phyloP scores from a whole-genome alignment of 1,140 invertebrate genomes.

The Eumaeus atala region DNA sequence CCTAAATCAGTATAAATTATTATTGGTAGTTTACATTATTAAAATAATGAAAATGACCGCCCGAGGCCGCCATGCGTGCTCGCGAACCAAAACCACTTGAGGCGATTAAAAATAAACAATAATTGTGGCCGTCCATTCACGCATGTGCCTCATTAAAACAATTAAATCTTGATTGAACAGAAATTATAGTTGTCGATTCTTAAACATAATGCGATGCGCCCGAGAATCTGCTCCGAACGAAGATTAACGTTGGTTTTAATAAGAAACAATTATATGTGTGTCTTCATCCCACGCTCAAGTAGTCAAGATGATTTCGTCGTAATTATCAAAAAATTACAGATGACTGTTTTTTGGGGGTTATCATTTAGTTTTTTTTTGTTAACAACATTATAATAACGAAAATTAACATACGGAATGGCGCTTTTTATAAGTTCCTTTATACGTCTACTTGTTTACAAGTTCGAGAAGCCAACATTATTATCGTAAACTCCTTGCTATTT shows the following conservation, averaged over 20 bases:
- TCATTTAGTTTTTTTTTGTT: conserved; percentile 58
- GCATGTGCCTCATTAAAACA: conserved; percentile 74
- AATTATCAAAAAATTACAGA: conserved; percentile 68
- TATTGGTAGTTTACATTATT: conserved; percentile 74
- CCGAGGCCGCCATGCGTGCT: conserved; percentile 63
- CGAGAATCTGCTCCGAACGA: conserved; percentile 60
- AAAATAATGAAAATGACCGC: conserved; percentile 74
- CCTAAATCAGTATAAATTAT: conserved; percentile 73
- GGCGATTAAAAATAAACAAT: conserved; percentile 75
- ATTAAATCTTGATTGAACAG: conserved; percentile 75
- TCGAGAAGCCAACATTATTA: conserved; percentile 6
- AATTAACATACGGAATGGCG: conserved; percentile 11
- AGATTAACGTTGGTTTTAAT: conserved; percentile 72
- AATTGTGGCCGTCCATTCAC: conserved; percentile 71
- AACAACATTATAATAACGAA: conserved; percentile 16
- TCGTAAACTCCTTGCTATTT: too few relatives aligned
- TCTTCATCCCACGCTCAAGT: conserved; percentile 69
- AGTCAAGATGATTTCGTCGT: conserved; percentile 58
- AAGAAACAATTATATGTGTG: conserved; percentile 73
- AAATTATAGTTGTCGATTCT: conserved; percentile 74
- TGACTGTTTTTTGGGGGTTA: conserved; percentile 51
- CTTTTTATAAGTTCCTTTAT: conserved; percentile 1
- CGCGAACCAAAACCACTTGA: conserved; percentile 70
- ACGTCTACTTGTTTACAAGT: conserved; percentile 8
- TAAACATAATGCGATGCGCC: conserved; percentile 67